Percentiles rank a stretch among this genome's conserved stretches.
Evolutionary conservation across 2,888 invertebrate species (phyloP).

Genomic region (Hydriomena furcata): DNA sequence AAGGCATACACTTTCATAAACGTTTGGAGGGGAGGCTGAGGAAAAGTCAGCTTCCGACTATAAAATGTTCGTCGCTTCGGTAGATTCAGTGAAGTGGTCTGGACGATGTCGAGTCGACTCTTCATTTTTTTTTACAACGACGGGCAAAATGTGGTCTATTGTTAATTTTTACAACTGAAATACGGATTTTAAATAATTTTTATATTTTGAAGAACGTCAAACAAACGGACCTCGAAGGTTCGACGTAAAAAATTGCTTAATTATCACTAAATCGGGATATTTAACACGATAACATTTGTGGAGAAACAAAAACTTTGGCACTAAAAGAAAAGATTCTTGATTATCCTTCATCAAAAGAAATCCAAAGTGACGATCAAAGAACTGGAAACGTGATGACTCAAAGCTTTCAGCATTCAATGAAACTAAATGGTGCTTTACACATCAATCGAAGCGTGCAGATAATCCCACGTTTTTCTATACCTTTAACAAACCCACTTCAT

Average conservation of each 20-base stretch:
- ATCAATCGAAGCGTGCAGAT: conserved; percentile 25
- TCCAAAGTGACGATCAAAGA: conserved; percentile 16
- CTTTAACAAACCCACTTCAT: conserved; percentile 31
- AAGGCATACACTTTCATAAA: conserved; percentile 68
- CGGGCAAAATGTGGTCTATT: too few species aligned
- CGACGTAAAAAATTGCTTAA: too few species aligned
- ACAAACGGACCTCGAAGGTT: too few species aligned
- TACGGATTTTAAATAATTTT: too few species aligned
- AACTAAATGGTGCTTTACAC: conserved; percentile 25
- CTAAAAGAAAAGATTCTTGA: conserved; percentile 5
- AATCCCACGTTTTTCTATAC: conserved; percentile 23
- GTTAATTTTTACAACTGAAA: too few species aligned
- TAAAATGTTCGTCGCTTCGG: conserved; percentile 63
- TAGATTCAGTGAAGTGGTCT: conserved; percentile 56
- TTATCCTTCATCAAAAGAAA: conserved; percentile 36
- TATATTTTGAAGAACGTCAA: too few species aligned
- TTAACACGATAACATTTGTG: too few species aligned
- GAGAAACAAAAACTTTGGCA: too few species aligned
- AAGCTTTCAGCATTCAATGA: conserved; percentile 20
- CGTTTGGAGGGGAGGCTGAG: conserved; percentile 48
- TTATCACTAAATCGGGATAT: too few species aligned
- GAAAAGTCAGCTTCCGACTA: conserved; percentile 64
- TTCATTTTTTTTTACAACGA: conserved; percentile 1
- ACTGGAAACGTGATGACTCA: conserved; percentile 20
- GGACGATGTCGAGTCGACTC: conserved; percentile 49